Percentiles rank a stretch among this genome's conserved stretches.
phyloP scores from a whole-genome alignment of 2,888 invertebrate genomes.

The Molorchus minor region DNA sequence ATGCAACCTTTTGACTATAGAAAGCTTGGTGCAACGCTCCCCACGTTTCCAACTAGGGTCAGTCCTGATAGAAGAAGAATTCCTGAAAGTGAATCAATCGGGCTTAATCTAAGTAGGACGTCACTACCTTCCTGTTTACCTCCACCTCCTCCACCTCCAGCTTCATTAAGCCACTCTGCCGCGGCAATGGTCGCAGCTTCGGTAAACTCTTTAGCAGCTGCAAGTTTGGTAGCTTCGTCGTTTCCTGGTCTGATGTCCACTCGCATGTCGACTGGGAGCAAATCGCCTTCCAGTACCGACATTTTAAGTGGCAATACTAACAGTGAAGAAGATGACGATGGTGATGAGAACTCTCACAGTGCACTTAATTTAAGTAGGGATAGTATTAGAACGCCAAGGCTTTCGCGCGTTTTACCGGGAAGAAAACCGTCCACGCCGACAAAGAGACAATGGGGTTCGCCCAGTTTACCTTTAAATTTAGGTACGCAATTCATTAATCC shows the following conservation, averaged over 20 bases:
- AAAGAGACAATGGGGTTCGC: constrained; percentile 82
- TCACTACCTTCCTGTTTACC: constrained; percentile 72
- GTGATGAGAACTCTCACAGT: constrained; percentile 70
- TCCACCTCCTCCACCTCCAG: constrained; percentile 69
- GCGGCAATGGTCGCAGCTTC: constrained; percentile 75
- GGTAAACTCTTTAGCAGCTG: constrained; percentile 65
- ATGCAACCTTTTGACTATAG: constrained; percentile 97
- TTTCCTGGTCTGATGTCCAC: constrained; percentile 69
- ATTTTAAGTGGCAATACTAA: constrained; percentile 60
- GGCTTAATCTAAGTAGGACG: constrained; percentile 70
- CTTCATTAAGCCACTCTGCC: constrained; percentile 70
- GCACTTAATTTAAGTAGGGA: constrained; percentile 72
- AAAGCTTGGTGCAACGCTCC: constrained; percentile 72
- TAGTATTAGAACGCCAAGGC: constrained; percentile 62
- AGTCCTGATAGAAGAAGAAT: constrained; percentile 65
- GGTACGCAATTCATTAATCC: constrained; percentile 93
- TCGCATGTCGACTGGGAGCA: constrained; percentile 64
- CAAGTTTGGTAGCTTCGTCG: constrained; percentile 71
- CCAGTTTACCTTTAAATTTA: constrained; percentile 79
- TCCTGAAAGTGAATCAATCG: constrained; percentile 66
- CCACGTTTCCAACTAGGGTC: constrained; percentile 64
- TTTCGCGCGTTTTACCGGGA: constrained; percentile 61
- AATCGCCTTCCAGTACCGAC: constrained; percentile 61
- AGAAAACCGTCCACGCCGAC: constrained; percentile 78
- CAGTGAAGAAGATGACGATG: constrained; percentile 68